phyloP scores from a whole-genome alignment of 2,888 invertebrate genomes.

The Sphaerophoria taeniata region DNA sequence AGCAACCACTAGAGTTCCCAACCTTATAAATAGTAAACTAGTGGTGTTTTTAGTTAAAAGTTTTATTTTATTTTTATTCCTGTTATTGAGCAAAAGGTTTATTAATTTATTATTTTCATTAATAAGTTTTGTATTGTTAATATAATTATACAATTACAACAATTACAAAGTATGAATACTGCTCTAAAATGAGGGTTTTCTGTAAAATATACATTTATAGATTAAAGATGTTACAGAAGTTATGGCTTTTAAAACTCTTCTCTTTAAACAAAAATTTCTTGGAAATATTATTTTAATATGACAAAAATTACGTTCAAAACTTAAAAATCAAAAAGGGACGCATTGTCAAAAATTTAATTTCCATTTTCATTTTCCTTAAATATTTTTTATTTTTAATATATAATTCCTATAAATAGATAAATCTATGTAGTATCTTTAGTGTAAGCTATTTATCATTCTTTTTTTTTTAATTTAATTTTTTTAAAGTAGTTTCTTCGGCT shows the following conservation, averaged over 20 bases:
- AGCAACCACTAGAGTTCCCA: too few species aligned
- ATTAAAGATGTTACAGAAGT: too few species aligned
- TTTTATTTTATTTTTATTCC: constrained; percentile 20
- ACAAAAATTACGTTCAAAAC: background rate
- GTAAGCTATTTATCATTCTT: background rate
- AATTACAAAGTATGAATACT: constrained; percentile 67
- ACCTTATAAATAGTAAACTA: constrained; percentile 44
- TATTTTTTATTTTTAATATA: constrained; percentile 27
- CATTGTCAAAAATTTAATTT: constrained; percentile 62
- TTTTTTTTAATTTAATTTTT: constrained; percentile 33
- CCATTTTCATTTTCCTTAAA: constrained; percentile 39
- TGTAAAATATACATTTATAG: background rate
- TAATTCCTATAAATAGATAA: constrained; percentile 57
- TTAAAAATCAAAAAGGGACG: constrained; percentile 35
- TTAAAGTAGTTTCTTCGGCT: constrained; percentile 42
- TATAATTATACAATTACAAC: constrained; percentile 72
- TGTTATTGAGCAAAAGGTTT: constrained; percentile 64
- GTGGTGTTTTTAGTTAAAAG: constrained; percentile 22
- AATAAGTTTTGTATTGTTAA: constrained; percentile 36
- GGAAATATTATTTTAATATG: too few species aligned
- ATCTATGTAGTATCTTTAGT: constrained; percentile 60
- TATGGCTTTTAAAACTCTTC: too few species aligned
- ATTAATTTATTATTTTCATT: constrained; percentile 50
- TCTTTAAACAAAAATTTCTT: too few species aligned
- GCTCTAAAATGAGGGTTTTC: constrained; percentile 31